Conservation (phyloP, 2,113 vertebrate species). For the Nothobranchius furzeri region DNA sequence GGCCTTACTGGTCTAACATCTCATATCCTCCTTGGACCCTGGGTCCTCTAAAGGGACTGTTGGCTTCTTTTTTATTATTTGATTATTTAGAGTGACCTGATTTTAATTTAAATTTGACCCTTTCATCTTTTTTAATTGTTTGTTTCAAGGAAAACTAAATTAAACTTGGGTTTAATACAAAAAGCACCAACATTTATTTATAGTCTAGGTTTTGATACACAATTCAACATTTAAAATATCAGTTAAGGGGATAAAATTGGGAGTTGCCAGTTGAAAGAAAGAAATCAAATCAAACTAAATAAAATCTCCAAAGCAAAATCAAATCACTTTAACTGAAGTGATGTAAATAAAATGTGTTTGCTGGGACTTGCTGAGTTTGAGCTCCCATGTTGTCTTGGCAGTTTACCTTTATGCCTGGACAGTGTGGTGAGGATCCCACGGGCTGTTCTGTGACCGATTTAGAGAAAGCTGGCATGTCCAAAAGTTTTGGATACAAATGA, state of each 20-base stretch:
- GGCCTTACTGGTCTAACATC: not conserved
- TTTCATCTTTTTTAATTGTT: too few species aligned
- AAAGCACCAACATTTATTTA: not conserved
- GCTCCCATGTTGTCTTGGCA: conserved; percentile 37
- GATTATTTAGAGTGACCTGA: too few species aligned
- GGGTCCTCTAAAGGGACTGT: too few species aligned
- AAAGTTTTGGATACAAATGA: conserved; percentile 65
- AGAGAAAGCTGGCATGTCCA: conserved; percentile 48
- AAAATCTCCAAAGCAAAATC: not conserved
- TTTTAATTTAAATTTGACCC: too few species aligned
- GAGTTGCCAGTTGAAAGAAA: too few species aligned
- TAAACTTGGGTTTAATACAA: not conserved
- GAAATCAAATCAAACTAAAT: not conserved
- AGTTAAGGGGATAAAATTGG: too few species aligned
- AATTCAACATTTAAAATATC: not conserved
- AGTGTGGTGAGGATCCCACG: conserved; percentile 44
- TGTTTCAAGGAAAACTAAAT: too few species aligned
- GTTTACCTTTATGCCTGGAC: conserved; percentile 36
- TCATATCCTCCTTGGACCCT: not conserved
- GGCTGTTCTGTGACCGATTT: conserved; percentile 58
- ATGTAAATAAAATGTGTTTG: conserved; percentile 21
- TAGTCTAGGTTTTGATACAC: not conserved
- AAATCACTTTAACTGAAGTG: conserved; percentile 10
- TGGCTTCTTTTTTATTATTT: too few species aligned
- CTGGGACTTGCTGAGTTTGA: conserved; percentile 16